A percentile compares a stretch with the other conserved stretches of the same genome.
Evolutionary conservation across 2,797 vertebrate genomes (phyloP).

Genomic region (Lithobates pipiens): DNA sequence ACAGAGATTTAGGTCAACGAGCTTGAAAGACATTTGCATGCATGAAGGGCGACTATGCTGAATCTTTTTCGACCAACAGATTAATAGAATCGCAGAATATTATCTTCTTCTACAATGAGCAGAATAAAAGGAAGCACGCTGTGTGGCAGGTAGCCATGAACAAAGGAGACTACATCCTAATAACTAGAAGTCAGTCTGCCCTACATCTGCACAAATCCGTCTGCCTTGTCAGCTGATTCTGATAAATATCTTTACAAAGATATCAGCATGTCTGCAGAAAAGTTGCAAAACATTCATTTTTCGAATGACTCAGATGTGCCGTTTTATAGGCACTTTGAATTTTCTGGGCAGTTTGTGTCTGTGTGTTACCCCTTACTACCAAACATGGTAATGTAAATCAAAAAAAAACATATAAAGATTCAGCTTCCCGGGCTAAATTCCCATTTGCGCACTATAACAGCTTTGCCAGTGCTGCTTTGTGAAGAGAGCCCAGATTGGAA

Average conservation of each 20-base stretch:
- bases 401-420: constrained; percentile 39
- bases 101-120: constrained; percentile 1
- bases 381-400: constrained; percentile 13
- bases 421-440: constrained; percentile 42
- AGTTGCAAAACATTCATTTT: neutral
- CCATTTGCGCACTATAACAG: constrained; percentile 45
- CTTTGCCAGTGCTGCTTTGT: constrained; percentile 50
- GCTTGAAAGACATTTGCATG: constrained; percentile 3
- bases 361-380: constrained; percentile 40
- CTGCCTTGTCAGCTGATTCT: constrained; percentile 6
- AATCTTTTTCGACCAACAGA: neutral
- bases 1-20: neutral
- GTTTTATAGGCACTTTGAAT: neutral
- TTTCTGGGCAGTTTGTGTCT: neutral
- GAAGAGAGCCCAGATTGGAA: constrained; percentile 56
- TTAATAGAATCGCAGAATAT: constrained; percentile 1
- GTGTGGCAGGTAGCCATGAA: constrained; percentile 11
- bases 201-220: neutral
- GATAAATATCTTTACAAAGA: constrained; percentile 1
- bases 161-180: neutral
- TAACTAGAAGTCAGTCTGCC: constrained; percentile 1
- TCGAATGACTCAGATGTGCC: neutral
- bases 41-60: neutral
- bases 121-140: neutral
- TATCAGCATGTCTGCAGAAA: neutral